phyloP scores from a whole-genome alignment of 1,140 invertebrate species.

The Trachymyrmex septentrionalis region DNA sequence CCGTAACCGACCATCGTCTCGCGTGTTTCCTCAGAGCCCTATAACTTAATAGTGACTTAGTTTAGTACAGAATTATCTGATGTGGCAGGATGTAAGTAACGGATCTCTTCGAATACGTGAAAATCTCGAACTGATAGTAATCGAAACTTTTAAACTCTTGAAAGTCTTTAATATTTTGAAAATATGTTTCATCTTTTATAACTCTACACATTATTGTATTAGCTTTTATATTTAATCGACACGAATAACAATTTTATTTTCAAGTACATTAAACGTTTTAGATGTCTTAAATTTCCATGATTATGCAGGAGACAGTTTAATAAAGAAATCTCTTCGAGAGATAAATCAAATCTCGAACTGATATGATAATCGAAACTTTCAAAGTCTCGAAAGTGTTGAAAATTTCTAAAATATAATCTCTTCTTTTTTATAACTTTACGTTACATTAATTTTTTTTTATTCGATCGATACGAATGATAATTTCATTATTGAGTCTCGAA shows the following conservation, averaged over 20 bases:
- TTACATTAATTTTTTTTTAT: neutral
- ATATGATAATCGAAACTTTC: neutral
- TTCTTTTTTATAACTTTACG: neutral
- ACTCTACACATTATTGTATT: neutral
- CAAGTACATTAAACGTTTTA: neutral
- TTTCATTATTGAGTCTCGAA: neutral
- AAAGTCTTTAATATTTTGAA: neutral
- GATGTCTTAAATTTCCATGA: no score
- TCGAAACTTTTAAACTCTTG: neutral
- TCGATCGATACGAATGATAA: neutral
- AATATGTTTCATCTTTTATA: no score
- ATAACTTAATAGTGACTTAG: constrained; percentile 32
- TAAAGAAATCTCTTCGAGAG: no score
- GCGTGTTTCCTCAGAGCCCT: neutral
- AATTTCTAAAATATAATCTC: neutral
- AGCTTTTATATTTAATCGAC: neutral
- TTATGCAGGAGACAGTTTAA: no score
- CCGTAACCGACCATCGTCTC: constrained; percentile 35
- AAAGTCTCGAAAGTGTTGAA: neutral
- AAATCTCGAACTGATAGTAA: neutral
- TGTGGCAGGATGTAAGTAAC: neutral
- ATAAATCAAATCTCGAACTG: neutral
- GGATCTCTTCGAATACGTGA: neutral
- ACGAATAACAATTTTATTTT: constrained; percentile 3
- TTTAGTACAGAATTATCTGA: constrained; percentile 39